Base-by-base conservation (phyloP, 1,140 invertebrate species). In the Steinernema khuongi region DNA sequence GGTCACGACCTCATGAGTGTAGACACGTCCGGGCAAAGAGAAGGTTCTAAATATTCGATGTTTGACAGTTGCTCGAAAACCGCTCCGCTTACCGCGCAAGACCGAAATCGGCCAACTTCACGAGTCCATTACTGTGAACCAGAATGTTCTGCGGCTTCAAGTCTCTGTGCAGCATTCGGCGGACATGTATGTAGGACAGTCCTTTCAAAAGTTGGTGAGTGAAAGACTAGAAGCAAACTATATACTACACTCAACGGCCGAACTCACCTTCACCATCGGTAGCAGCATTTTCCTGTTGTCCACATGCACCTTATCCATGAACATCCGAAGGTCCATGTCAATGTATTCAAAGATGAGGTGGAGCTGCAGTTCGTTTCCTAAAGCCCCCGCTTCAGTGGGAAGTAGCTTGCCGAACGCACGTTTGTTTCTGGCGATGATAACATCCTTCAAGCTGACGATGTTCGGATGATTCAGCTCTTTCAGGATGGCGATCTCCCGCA, bases 1-100 rank as follows among this genome's bases (percentile, higher is more conserved):
- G 1, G 96, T 99, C 1, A 99, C 96, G 60, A 99, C 89, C 89
- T 99, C 97, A 86, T 99, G 96, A 0, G 97, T 99, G 85, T 97
- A 99, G 43, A 94, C 91, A 77, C 96, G 88, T 7, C 73, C 73
- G 18, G 76, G 76, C 18, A 77, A 67, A 11, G 73, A 72, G 73
- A 77, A 77, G 28, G 32, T 43, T 50, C 76, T 77, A 96, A 91
- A 72, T 94, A 94, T 88, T 97, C 19, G 1, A 22, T 31, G 28
- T 43, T 43, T 32, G 28, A 28, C 1, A 22, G 29, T 29, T 22
- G 31, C 36, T 44, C 26, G 19, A 30, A 4, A 2, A 74, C 28
- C 26, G 4, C 31, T 30, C 30, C 31, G 7, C 95, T 0, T 91
- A 91, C 81, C 97, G 89, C 0, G 96, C 96, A 33, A 99, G 88